Percentiles rank a stretch among this genome's conserved stretches.
These are phyloP conservation scores for Mustelus asterias DNA, from an alignment of 2,113 vertebrate genomes.

Conservation along the genomic window DNA sequence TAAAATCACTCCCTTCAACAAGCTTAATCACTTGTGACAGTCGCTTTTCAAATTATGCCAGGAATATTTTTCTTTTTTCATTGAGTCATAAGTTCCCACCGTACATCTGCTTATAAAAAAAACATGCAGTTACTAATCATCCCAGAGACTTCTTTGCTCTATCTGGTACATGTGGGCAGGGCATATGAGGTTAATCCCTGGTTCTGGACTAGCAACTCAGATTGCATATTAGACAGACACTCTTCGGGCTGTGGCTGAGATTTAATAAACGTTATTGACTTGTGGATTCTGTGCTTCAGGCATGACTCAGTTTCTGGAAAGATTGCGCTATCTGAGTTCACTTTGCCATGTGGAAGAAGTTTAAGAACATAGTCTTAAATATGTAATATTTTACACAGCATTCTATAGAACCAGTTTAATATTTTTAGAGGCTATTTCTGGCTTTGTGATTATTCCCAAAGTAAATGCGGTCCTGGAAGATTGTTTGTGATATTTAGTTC, in stretches of 20 bases:
- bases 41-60: background rate
- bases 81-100: background rate
- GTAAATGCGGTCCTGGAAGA: background rate
- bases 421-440: background rate
- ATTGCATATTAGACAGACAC: background rate
- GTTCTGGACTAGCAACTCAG: background rate
- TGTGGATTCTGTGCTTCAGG: background rate
- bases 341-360: background rate
- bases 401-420: background rate
- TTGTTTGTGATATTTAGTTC: background rate
- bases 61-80: background rate
- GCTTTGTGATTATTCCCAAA: background rate
- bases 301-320: background rate
- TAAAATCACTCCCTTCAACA: background rate
- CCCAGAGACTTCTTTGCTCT: background rate
- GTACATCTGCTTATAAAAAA: background rate
- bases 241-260: background rate
- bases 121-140: background rate
- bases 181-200: background rate
- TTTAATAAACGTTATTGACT: background rate
- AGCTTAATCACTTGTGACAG: background rate
- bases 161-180: background rate
- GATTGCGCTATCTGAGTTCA: background rate
- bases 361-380: background rate
- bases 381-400: background rate